Percentiles rank a stretch among this genome's conserved stretches.
Evolutionary conservation across 2,888 invertebrate genomes (phyloP).

Genomic region (Lasioglossum leucozonium): DNA sequence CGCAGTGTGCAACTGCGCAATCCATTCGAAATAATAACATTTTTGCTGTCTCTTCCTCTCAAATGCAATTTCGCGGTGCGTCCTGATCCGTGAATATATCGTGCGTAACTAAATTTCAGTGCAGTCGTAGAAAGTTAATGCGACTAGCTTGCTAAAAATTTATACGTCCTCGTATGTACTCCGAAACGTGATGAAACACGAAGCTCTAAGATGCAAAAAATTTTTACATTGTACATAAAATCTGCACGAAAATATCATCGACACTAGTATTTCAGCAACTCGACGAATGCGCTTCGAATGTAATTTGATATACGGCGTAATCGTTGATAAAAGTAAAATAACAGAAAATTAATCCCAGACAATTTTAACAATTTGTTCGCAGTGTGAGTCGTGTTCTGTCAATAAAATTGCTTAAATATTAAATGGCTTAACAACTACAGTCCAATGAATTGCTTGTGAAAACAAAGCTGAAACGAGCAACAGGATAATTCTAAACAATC

Average conservation of each 20-base stretch:
- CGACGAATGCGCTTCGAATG: background rate
- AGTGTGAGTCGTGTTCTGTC: background rate
- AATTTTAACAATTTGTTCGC: background rate
- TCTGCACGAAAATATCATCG: background rate
- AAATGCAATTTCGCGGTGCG: constrained; percentile 31
- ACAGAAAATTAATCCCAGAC: background rate
- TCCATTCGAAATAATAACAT: background rate
- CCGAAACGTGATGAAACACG: background rate
- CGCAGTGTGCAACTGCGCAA: background rate
- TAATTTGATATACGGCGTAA: background rate
- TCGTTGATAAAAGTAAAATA: background rate
- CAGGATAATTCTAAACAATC: background rate
- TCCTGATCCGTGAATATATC: constrained; percentile 30
- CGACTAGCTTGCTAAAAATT: background rate
- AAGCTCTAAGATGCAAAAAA: background rate
- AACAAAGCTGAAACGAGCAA: background rate
- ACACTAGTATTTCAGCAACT: background rate
- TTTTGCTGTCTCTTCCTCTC: background rate
- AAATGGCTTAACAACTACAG: background rate
- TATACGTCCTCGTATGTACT: background rate
- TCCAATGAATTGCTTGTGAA: background rate
- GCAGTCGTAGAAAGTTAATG: constrained; percentile 32
- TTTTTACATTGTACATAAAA: background rate
- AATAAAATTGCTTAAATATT: background rate
- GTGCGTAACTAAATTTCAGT: constrained; percentile 27